phyloP scores from a whole-genome alignment of 2,888 invertebrate species.

The Zonitis immaculata region DNA sequence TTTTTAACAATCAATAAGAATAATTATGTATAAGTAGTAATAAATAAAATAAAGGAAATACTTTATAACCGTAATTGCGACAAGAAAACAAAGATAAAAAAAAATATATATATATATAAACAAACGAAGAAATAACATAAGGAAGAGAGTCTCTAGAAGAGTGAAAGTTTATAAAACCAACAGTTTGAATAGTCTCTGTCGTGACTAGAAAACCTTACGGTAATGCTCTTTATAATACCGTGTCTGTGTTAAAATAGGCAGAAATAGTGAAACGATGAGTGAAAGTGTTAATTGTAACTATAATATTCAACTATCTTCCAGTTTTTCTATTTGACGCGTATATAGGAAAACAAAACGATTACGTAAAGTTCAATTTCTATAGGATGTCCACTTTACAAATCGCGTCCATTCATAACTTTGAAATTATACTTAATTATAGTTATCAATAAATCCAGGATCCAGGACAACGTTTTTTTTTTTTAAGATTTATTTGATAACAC shows the following conservation, averaged over 20 bases:
- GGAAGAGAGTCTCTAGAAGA: slow-evolving; percentile 16
- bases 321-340: neutral
- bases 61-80: no score
- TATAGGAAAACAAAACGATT: slow-evolving; percentile 5
- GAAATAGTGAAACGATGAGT: slow-evolving; percentile 27
- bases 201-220: slow-evolving; percentile 30
- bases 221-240: slow-evolving; percentile 8
- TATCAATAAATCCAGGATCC: no score
- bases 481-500: no score
- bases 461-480: no score
- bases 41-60: neutral
- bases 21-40: no score
- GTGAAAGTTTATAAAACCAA: slow-evolving; percentile 26
- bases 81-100: no score
- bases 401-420: no score
- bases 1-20: neutral
- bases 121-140: slow-evolving; percentile 10
- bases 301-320: neutral
- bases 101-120: no score
- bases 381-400: no score
- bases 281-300: slow-evolving; percentile 24
- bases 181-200: slow-evolving; percentile 28
- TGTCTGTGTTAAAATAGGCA: slow-evolving; percentile 14
- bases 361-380: slow-evolving; percentile 14
- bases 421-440: no score